Evolutionary conservation across 2,888 invertebrate species (phyloP).

Genomic region (Trichopoda pennipes): DNA sequence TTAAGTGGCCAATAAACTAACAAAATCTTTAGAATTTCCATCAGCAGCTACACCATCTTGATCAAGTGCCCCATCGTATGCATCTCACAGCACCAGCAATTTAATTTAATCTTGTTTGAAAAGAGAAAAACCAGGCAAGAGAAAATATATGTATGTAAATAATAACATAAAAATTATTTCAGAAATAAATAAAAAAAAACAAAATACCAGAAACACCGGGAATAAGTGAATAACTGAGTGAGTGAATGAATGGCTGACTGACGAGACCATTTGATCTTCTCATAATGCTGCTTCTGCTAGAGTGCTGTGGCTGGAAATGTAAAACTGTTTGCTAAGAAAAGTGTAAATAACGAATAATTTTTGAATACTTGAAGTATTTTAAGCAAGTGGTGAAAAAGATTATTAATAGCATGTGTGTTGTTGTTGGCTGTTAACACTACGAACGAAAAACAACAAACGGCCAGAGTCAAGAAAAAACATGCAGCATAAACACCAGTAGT

Average conservation of each 20-base stretch:
- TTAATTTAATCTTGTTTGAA: neutral
- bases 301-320: conserved; percentile 7
- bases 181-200: conserved; percentile 44
- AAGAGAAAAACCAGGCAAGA: neutral
- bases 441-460: neutral
- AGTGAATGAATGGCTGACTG: conserved; percentile 3
- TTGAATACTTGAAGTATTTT: conserved; percentile 42
- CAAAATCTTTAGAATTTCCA: conserved; percentile 64
- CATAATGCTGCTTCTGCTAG: conserved; percentile 2
- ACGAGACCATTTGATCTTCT: conserved; percentile 30
- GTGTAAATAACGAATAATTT: conserved; percentile 32
- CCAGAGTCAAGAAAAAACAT: conserved; percentile 24
- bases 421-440: conserved; percentile 36
- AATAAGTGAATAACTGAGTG: conserved; percentile 1
- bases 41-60: conserved; percentile 47
- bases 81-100: conserved; percentile 1
- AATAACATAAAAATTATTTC: conserved; percentile 46
- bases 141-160: conserved; percentile 14
- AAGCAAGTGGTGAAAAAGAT: conserved; percentile 59
- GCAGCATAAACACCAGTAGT: conserved; percentile 27
- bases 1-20: conserved; percentile 65
- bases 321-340: conserved; percentile 48
- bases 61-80: conserved; percentile 6
- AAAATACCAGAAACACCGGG: conserved; percentile 23
- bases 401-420: conserved; percentile 47